Evolutionary conservation across 2,888 invertebrate genomes (phyloP).

Genomic region (Yponomeuta cagnagella): DNA sequence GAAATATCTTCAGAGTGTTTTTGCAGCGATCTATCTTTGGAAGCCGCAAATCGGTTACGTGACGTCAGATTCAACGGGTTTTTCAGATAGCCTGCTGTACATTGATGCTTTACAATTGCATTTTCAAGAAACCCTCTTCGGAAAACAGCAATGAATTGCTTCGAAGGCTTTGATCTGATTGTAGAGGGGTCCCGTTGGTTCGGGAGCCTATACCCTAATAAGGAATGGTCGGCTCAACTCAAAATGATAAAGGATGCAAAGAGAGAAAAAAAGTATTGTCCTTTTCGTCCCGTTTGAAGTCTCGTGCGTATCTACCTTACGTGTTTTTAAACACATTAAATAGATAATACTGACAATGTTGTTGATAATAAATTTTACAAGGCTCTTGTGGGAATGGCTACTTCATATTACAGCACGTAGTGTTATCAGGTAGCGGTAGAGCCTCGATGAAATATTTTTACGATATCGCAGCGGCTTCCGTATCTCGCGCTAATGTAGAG

Average conservation of each 20-base stretch:
- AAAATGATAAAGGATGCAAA: conserved; percentile 29
- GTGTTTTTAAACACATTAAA: conserved; percentile 39
- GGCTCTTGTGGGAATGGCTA: background rate
- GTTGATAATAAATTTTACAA: conserved; percentile 17
- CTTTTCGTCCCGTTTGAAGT: conserved; percentile 28
- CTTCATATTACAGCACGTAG: conserved; percentile 45
- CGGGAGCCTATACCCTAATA: conserved; percentile 32
- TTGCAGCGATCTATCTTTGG: conserved; percentile 21
- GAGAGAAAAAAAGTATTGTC: conserved; percentile 32
- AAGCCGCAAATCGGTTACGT: background rate
- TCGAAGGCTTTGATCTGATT: background rate
- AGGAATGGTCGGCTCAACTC: conserved; percentile 25
- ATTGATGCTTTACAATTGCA: background rate
- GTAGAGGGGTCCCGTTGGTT: conserved; percentile 20
- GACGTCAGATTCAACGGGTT: background rate
- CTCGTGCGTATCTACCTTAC: conserved; percentile 42
- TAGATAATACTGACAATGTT: conserved; percentile 36
- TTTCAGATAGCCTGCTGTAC: background rate
- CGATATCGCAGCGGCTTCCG: conserved; percentile 60
- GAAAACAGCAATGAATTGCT: background rate
- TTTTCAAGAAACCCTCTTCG: background rate
- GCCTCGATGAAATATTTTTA: conserved; percentile 67
- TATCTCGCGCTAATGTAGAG: conserved; percentile 40
- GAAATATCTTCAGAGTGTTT: conserved; percentile 30
- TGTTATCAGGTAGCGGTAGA: conserved; percentile 68